Evolutionary conservation across 2,888 invertebrate species (phyloP).

Genomic region (Drosophila neonasuta): DNA sequence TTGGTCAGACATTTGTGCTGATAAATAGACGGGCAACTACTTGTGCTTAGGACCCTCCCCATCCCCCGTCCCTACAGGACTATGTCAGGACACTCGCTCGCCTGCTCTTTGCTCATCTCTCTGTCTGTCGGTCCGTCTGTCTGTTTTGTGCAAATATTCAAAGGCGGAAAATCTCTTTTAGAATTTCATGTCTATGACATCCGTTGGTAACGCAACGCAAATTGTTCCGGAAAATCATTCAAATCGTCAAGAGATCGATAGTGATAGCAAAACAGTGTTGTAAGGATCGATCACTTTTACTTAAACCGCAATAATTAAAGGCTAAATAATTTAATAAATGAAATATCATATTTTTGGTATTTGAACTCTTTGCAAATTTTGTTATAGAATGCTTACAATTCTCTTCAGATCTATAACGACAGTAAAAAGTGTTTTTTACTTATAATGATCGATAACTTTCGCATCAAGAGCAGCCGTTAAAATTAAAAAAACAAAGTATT

Average conservation of each 20-base stretch:
- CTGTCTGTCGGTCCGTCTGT: constrained; percentile 15
- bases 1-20: constrained; percentile 51
- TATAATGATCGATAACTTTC: too few relatives aligned
- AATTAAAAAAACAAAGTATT: too few relatives aligned
- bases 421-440: too few relatives aligned
- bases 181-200: constrained; percentile 25
- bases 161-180: constrained; percentile 43
- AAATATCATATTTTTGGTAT: too few relatives aligned
- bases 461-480: too few relatives aligned
- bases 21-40: constrained; percentile 30
- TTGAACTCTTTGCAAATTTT: too few relatives aligned
- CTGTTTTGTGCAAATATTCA: constrained; percentile 15
- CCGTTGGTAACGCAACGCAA: constrained; percentile 6
- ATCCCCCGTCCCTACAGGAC: background rate
- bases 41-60: too few relatives aligned
- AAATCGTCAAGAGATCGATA: too few relatives aligned
- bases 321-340: too few relatives aligned
- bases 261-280: background rate
- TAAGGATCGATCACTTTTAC: background rate
- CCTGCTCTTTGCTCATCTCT: constrained; percentile 5
- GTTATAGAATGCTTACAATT: too few relatives aligned
- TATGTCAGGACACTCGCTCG: background rate
- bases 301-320: too few relatives aligned
- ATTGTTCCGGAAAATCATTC: background rate
- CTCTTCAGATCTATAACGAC: too few relatives aligned